Evolutionary conservation across 2,113 vertebrate genomes (phyloP), one percentile per base, ranked within the genome.

Genomic region (Pongo pygmaeus): DNA sequence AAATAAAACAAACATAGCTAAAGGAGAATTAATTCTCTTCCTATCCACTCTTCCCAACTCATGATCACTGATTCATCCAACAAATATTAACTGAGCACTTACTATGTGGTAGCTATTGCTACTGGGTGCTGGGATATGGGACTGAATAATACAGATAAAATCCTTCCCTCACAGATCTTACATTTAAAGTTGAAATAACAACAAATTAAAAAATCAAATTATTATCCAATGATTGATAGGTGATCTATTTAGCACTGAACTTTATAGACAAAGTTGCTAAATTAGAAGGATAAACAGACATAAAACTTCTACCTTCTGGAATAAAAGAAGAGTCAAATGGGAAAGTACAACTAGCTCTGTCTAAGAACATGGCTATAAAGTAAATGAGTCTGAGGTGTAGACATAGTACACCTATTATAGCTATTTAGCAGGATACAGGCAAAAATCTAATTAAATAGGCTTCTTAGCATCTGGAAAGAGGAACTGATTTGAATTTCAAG

Each of bases 191-290:
- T 79, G 32, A 89, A n/a, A 84, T 18, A 86, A 70, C 5, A 91
- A 77, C 3, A 89, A 75, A 75, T 79, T 14, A 43, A 94, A 96
- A 97, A 92, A 89, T 38, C 64, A 97, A 94, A 57, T 77, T 86
- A 92, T 89, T 67, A 84, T 22, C 61, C 17, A 74, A 0, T 83
- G 30, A 22, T 84, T 90, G 55, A 23, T 32, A 87, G 80, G 23
- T 92, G 30, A 96, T 94, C 83, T 92, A 94, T 27, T 89, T 55
- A 80, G 46, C 83, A 93, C 12, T 43, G 64, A 91, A 94, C 38
- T 92, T 85, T 14, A 93, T 11, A 89, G 43, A 70, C 57, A 98
- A 98, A 94, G 50, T 93, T 96, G 46, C 48, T 81, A 72, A 93
- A 84, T 13, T 75, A n/a, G 61, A 95, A 98, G 91, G 79, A 96